These are phyloP conservation scores for Pristionchus mayeri DNA, from an alignment of 2,888 invertebrate species.

Conservation along the genomic window DNA sequence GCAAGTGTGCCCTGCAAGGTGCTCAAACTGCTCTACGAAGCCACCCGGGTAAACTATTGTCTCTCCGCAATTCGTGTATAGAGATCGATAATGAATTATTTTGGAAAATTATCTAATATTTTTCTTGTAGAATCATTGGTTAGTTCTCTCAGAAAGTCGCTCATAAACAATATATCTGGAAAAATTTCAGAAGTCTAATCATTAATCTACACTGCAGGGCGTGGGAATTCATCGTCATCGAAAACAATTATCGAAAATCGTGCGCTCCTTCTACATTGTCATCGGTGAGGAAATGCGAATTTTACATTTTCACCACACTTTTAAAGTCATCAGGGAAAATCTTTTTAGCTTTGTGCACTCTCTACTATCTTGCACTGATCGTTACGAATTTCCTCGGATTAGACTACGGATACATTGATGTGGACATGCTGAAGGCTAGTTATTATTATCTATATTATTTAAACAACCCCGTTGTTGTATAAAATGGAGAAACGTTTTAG, in stretches of 20 bases:
- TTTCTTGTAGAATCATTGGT: not conserved
- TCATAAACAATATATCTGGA: too few relatives aligned
- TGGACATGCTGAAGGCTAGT: not conserved
- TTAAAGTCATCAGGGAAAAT: too few relatives aligned
- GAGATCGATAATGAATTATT: not conserved
- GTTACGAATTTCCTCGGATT: not conserved
- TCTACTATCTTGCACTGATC: not conserved
- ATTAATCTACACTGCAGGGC: not conserved
- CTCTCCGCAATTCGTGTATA: not conserved
- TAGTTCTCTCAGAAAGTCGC: too few relatives aligned
- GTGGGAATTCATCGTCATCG: slow-evolving; percentile 6
- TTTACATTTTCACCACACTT: not conserved
- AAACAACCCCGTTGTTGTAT: not conserved
- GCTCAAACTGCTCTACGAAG: not conserved
- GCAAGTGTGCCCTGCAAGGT: not conserved
- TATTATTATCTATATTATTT: not conserved
- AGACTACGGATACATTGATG: not conserved
- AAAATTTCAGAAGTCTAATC: too few relatives aligned
- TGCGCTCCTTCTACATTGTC: not conserved
- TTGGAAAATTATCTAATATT: too few relatives aligned
- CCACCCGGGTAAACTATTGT: not conserved
- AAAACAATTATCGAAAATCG: not conserved
- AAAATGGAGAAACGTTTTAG: not conserved
- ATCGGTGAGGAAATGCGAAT: not conserved
- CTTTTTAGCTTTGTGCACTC: not conserved